These are phyloP conservation scores for Valencia hispanica DNA, from an alignment of 2,797 vertebrate species.

Conservation along the genomic window DNA sequence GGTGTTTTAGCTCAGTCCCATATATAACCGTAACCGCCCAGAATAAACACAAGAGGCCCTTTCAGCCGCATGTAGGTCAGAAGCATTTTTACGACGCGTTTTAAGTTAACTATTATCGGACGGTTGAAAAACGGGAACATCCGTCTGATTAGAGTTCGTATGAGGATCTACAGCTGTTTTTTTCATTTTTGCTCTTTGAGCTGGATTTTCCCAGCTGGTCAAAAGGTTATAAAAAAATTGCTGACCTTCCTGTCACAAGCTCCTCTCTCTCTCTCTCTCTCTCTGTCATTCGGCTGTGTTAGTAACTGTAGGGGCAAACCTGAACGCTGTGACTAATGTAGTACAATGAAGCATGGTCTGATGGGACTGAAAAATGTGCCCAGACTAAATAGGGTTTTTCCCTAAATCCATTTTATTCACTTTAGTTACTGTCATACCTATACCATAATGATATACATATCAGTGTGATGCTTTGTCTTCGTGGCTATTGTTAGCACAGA, in stretches of 20 bases:
- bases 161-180: constrained; percentile 1
- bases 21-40: neutral
- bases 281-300: constrained; percentile 1
- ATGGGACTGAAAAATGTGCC: neutral
- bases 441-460: neutral
- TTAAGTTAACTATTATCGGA: neutral
- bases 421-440: constrained; percentile 1
- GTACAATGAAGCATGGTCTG: constrained; percentile 1
- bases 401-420: constrained; percentile 5
- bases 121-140: neutral
- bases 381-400: constrained; percentile 22
- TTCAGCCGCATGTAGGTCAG: neutral
- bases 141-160: neutral
- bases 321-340: constrained; percentile 10
- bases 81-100: neutral
- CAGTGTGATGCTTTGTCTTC: constrained; percentile 9
- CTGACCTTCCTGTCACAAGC: constrained; percentile 53
- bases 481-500: constrained; percentile 15
- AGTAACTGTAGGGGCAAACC: constrained; percentile 17
- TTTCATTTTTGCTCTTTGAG: constrained; percentile 4
- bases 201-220: constrained; percentile 32
- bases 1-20: neutral
- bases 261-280: constrained; percentile 22
- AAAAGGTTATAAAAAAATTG: constrained; percentile 18
- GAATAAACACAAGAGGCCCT: neutral